Conservation (phyloP, 2,797 vertebrate genomes). For the Meriones psammophilus region DNA sequence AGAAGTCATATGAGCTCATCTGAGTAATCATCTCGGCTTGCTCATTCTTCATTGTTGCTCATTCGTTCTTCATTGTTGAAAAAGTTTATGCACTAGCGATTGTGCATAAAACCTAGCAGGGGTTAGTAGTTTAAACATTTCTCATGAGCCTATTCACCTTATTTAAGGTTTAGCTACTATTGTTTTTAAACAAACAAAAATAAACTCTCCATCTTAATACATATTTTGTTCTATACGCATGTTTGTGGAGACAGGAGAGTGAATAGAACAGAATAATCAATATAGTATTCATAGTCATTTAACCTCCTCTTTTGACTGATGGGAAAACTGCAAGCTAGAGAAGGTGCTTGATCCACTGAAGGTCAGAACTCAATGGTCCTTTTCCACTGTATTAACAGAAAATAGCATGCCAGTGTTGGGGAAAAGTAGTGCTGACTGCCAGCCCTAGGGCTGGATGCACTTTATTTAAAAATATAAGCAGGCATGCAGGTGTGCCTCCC, state of each 20-base stretch:
- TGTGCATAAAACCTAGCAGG: not conserved
- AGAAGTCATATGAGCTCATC: not conserved
- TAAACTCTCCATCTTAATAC: not conserved
- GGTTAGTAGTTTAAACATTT: slow-evolving; percentile 48
- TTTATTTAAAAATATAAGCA: slow-evolving; percentile 72
- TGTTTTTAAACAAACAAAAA: not conserved
- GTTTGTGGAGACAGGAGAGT: not conserved
- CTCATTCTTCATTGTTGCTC: not conserved
- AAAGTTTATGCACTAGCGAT: not conserved
- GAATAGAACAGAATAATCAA: not conserved
- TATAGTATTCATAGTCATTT: not conserved
- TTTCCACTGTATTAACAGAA: not conserved
- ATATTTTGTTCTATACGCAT: not conserved
- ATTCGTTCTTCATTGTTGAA: slow-evolving; percentile 1
- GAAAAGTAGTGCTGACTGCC: not conserved
- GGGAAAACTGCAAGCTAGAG: slow-evolving; percentile 9
- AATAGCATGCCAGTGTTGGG: not conserved
- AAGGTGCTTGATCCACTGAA: not conserved
- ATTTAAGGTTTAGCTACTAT: slow-evolving; percentile 8
- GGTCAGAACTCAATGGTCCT: not conserved
- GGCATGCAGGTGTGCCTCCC: slow-evolving; percentile 33
- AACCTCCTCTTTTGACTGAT: not conserved
- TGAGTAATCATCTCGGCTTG: slow-evolving; percentile 4
- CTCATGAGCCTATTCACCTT: not conserved
- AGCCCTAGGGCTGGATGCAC: not conserved